These are phyloP conservation scores for Argyrosomus japonicus DNA, from an alignment of 2,113 vertebrate species.

Conservation along the genomic window DNA sequence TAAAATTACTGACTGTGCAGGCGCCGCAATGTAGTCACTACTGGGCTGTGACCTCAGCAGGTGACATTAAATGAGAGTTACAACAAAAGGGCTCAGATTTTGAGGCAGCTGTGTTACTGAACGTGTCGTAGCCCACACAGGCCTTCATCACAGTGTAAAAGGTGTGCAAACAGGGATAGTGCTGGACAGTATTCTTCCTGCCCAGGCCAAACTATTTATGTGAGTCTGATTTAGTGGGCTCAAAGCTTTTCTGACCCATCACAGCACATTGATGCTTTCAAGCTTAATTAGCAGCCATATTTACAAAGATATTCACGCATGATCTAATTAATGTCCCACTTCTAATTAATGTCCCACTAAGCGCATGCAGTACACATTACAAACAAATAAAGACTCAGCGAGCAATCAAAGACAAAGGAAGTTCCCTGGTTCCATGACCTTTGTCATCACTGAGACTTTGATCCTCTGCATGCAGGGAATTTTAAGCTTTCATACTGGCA, in stretches of 20 bases:
- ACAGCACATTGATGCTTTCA: conserved; percentile 51
- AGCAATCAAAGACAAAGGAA: conserved; percentile 51
- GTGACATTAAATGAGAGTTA: conserved; percentile 44
- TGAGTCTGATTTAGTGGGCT: conserved; percentile 43
- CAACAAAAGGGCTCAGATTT: conserved; percentile 19
- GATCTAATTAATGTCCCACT: conserved; percentile 60
- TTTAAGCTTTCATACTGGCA: conserved; percentile 50
- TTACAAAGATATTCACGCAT: conserved; percentile 55
- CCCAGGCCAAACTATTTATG: conserved; percentile 31
- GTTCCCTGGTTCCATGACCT: conserved; percentile 56
- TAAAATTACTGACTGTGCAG: conserved; percentile 29
- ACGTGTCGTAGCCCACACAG: conserved; percentile 26
- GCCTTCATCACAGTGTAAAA: conserved; percentile 43
- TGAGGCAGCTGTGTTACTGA: conserved; percentile 14
- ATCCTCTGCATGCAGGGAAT: conserved; percentile 52
- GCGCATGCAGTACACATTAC: conserved; percentile 30
- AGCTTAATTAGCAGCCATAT: conserved; percentile 67
- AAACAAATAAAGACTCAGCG: conserved; percentile 55
- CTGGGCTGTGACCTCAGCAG: conserved; percentile 54
- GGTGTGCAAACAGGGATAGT: conserved; percentile 43
- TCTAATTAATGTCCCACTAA: conserved; percentile 64
- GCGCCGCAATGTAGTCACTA: background rate
- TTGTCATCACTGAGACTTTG: conserved; percentile 55
- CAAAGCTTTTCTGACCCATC: conserved; percentile 50
- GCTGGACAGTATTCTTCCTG: conserved; percentile 22